These are phyloP conservation scores for Pygocentrus nattereri DNA, from an alignment of 2,797 vertebrate genomes.

Conservation along the genomic window DNA sequence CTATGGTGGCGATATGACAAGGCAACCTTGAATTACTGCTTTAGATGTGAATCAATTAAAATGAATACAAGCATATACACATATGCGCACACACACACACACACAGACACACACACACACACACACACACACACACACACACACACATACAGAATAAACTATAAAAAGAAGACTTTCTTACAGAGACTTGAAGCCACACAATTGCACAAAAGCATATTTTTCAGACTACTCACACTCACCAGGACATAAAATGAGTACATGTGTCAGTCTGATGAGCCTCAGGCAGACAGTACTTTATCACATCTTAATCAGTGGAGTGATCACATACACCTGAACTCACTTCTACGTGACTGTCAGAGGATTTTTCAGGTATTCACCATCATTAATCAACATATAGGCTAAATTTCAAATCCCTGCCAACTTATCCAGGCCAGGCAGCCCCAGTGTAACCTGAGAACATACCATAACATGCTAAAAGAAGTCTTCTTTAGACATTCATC, in stretches of 20 bases:
- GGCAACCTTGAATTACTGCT: slow-evolving; percentile 18
- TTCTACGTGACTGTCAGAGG: slow-evolving; percentile 1
- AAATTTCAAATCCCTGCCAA: too few relatives aligned
- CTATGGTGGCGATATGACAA: slow-evolving; percentile 10
- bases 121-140: not conserved
- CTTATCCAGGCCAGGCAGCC: too few relatives aligned
- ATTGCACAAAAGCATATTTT: slow-evolving; percentile 13
- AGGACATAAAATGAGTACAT: not conserved
- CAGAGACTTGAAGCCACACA: not conserved
- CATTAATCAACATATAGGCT: slow-evolving; percentile 11
- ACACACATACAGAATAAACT: not conserved
- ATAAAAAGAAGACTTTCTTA: not conserved
- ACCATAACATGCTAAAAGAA: too few relatives aligned
- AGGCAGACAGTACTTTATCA: not conserved
- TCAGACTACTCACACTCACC: not conserved
- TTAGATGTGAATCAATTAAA: slow-evolving; percentile 36
- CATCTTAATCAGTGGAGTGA: slow-evolving; percentile 6
- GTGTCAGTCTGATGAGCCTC: slow-evolving; percentile 11
- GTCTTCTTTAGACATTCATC: too few relatives aligned
- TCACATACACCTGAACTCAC: slow-evolving; percentile 4
- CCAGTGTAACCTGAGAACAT: too few relatives aligned
- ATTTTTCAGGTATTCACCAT: not conserved
- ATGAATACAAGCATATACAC: not conserved
- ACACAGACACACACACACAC: not conserved
- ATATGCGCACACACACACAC: not conserved